Conservation (phyloP, 2,888 invertebrate genomes). For the Drosophila paracracens region DNA sequence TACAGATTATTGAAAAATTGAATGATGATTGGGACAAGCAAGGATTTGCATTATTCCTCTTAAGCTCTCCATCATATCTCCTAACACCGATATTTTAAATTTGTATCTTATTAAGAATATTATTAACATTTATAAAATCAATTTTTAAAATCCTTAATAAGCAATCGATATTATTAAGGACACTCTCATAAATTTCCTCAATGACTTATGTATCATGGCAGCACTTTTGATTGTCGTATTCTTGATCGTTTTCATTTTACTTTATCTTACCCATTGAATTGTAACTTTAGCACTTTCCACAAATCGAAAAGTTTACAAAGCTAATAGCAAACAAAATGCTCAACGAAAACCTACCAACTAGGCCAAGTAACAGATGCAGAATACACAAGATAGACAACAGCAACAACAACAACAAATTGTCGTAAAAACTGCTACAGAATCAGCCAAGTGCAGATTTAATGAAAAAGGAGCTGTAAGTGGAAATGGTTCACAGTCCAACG, state of each 20-base stretch:
- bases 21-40: background rate
- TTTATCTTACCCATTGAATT: constrained; percentile 23
- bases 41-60: background rate
- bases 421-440: constrained; percentile 36
- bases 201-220: background rate
- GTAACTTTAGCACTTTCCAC: constrained; percentile 63
- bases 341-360: constrained; percentile 29
- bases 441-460: constrained; percentile 66
- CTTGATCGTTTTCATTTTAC: background rate
- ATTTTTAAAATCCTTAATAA: background rate
- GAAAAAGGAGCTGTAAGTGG: constrained; percentile 54
- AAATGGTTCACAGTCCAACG: constrained; percentile 34
- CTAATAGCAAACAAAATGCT: constrained; percentile 70
- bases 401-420: constrained; percentile 23
- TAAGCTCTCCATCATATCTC: background rate
- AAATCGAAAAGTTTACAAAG: constrained; percentile 65
- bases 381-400: constrained; percentile 20
- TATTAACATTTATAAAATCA: background rate
- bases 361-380: constrained; percentile 27
- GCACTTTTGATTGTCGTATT: background rate
- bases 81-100: background rate
- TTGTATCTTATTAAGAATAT: background rate
- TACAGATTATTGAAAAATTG: background rate
- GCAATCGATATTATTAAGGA: background rate
- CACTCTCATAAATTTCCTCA: background rate